Percentiles rank a stretch among this genome's conserved stretches.
Conservation (phyloP, 2,888 invertebrate species). For the Nymphalis polychloros region DNA sequence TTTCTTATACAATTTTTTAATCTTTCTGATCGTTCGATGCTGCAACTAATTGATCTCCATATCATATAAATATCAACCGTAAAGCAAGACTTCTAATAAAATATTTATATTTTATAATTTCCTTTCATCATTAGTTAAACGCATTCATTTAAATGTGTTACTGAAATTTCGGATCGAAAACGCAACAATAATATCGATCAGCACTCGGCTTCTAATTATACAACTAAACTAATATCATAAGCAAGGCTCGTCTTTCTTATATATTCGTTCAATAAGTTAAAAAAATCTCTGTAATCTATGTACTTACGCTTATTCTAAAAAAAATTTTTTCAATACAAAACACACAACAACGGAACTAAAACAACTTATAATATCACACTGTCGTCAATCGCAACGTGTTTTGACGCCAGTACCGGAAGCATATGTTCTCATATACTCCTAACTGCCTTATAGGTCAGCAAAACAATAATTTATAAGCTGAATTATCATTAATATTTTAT, state of each 20-base stretch:
- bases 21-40: background rate
- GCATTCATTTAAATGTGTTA: slow-evolving; percentile 16
- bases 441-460: slow-evolving; percentile 75
- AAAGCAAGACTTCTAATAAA: slow-evolving; percentile 10
- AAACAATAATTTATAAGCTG: slow-evolving; percentile 71
- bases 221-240: slow-evolving; percentile 77
- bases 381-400: slow-evolving; percentile 64
- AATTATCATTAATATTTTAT: slow-evolving; percentile 53
- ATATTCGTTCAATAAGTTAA: slow-evolving; percentile 77
- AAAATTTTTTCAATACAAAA: slow-evolving; percentile 70
- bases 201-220: slow-evolving; percentile 66
- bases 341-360: slow-evolving; percentile 80
- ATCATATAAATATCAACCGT: slow-evolving; percentile 2
- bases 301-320: slow-evolving; percentile 64
- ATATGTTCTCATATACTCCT: slow-evolving; percentile 57
- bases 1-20: slow-evolving; percentile 10
- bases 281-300: slow-evolving; percentile 59
- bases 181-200: slow-evolving; percentile 50
- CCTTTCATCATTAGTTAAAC: background rate
- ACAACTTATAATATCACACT: slow-evolving; percentile 80
- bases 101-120: slow-evolving; percentile 1
- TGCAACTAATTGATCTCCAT: background rate
- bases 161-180: slow-evolving; percentile 51
- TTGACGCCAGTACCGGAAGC: slow-evolving; percentile 71
- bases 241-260: slow-evolving; percentile 81